Evolutionary conservation across 1,140 invertebrate genomes (phyloP), one percentile per base, ranked within the genome.

Genomic region (Vanessa atalanta): DNA sequence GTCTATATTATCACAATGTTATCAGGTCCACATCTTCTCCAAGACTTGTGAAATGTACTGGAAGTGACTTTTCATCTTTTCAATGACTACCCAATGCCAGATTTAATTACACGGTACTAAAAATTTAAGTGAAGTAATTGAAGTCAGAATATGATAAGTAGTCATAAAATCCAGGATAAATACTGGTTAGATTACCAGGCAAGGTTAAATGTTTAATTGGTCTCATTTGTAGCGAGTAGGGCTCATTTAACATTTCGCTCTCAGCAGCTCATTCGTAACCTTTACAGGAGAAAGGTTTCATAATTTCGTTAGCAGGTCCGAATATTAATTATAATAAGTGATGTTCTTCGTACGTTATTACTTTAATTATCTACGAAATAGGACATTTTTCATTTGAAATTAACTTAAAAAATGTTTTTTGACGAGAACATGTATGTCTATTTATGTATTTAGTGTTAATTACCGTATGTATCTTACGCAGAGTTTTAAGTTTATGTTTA

Each of bases 141-240:
- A 57, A 15, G 16, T 16, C 53, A 13, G 53, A 57, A 57, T 23
- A 14, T 23, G 53, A 57, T 11, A 57, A 8, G 20, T 57, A 26
- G 20, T 57, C 23, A 26, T 57, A 26, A 57, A 57, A 57, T 57
- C 20, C 53, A 57, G 16, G 11, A 23, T 57, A 57, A 57, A 57
- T 57, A 57, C 53, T 13, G 53, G 53, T 57, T 57, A 57, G 53
- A 57, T 57, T 57, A 57, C 53, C 16, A 57, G 53, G 20, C 53
- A 57, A 57, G 53, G 53, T 57, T 57, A 57, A 57, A 57, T 57
- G 53, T 57, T 57, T 57, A 57, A 57, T 57, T 57, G 53, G 53
- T 20, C 53, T 57, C 53, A 57, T 20, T 57, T 57, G 53, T 26
- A 57, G 53, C 53, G 53, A 57, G 20, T 20, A 26, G 53, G 53